phyloP scores from a whole-genome alignment of 2,113 vertebrate species.

The Zosterops pallidus region DNA sequence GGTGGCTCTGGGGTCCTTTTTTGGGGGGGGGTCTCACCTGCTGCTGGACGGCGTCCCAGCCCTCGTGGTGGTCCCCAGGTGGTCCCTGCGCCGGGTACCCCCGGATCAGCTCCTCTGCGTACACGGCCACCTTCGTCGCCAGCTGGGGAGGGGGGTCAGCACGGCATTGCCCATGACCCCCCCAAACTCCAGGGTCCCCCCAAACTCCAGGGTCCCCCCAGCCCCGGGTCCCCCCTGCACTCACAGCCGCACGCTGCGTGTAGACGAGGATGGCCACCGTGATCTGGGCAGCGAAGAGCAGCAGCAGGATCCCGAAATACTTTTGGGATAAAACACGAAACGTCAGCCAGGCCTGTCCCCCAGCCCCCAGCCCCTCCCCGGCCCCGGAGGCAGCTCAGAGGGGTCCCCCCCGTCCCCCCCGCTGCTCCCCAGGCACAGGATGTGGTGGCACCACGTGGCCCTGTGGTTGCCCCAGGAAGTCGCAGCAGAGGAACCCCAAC shows the following conservation, averaged over 20 bases:
- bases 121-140: background rate
- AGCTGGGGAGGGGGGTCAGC: background rate
- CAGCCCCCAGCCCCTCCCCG: too few species aligned
- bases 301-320: background rate
- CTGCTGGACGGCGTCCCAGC: background rate
- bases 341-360: background rate
- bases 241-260: background rate
- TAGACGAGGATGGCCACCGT: background rate
- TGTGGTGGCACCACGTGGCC: background rate
- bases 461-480: background rate
- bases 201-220: fast-evolving
- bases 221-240: background rate
- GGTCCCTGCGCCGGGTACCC: background rate
- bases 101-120: background rate
- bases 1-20: too few species aligned
- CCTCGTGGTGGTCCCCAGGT: background rate
- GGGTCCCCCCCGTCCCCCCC: background rate
- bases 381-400: background rate
- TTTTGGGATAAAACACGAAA: background rate
- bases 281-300: background rate
- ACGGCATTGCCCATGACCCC: too few species aligned
- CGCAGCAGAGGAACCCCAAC: background rate
- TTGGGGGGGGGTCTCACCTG: background rate
- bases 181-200: too few species aligned
- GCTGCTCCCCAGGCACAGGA: background rate